phyloP scores from a whole-genome alignment of 2,113 vertebrate genomes.

The Hippotragus niger region DNA sequence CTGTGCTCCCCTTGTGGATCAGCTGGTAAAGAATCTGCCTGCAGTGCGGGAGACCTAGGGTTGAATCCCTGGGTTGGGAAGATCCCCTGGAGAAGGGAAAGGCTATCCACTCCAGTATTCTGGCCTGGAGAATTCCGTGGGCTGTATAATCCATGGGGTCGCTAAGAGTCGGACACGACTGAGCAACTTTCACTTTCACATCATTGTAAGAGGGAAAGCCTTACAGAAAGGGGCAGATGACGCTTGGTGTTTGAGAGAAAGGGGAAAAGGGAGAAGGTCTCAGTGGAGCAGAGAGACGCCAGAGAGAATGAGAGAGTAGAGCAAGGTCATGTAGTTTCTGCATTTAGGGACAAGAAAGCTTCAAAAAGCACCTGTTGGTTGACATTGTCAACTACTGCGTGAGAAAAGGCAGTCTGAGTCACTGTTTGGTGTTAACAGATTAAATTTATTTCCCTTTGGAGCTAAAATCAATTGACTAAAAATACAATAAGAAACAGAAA shows the following conservation, averaged over 20 bases:
- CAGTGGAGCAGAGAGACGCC: background rate
- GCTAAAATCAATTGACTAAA: background rate
- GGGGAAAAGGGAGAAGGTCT: background rate
- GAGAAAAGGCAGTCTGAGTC: background rate
- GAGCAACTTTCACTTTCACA: background rate
- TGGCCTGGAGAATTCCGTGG: background rate
- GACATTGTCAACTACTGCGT: background rate
- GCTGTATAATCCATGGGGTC: background rate
- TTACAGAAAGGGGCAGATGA: background rate
- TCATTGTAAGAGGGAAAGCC: background rate
- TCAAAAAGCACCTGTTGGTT: background rate
- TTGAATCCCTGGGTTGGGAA: background rate
- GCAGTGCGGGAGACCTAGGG: background rate
- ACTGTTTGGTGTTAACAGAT: background rate
- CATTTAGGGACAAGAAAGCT: background rate
- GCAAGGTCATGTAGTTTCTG: background rate
- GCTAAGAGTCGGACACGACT: accelerated
- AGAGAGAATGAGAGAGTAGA: background rate
- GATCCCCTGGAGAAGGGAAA: background rate
- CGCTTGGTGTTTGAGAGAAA: background rate
- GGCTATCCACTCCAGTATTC: background rate
- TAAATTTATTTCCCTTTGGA: background rate
- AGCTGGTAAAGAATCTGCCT: background rate
- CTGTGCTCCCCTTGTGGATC: background rate
- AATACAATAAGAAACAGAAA: background rate